Base-by-base conservation (phyloP, 2,797 vertebrate genomes). In the Jordanella pulchra region DNA sequence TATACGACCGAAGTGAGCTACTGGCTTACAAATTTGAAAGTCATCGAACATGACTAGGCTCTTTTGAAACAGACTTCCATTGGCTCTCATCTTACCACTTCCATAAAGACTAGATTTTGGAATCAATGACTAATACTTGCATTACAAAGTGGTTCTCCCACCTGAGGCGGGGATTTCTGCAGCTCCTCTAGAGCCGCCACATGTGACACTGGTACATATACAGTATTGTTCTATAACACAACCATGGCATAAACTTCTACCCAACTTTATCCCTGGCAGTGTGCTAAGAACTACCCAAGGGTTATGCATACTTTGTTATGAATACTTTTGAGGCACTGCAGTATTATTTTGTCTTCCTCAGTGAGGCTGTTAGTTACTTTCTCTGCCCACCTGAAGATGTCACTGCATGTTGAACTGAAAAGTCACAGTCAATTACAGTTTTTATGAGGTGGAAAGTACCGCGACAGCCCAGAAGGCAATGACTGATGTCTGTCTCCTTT, bases 381-480 rank as follows among this genome's bases (percentile, higher is more conserved):
- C 68, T 76, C 72, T 69, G 65, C 83, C 73, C 53, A 70, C 84
- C 80, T 58, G n/a, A 65, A 83, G 85, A 83, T 86, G 84, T 82
- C 84, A 82, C 65, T 81, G 80, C 84, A 84, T 83, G 82, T 81
- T 84, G 80, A 89, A 84, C 72, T 73, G 79, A 76, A 81, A 84
- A 78, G 87, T 87, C 89, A 89, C 78, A 82, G 84, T 71, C 85
- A 87, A 89, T 91, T 91, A 87, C 77, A 75, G 84, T 84, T 89
- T 76, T 89, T 67, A 90, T 90, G 82, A 86, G 86, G 84, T 90
- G 87, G 81, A 90, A 88, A 87, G 89, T 80, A 85, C 61, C 79
- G 77, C 77, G 79, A 84, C 84, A 81, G 77, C 78, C 75, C 28
- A 44, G 80, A 78, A 82, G 77, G 64, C 84, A 53, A 80, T 86